These are phyloP conservation scores for Rhorus exstirpatorius DNA, from an alignment of 2,888 invertebrate species.

Conservation along the genomic window DNA sequence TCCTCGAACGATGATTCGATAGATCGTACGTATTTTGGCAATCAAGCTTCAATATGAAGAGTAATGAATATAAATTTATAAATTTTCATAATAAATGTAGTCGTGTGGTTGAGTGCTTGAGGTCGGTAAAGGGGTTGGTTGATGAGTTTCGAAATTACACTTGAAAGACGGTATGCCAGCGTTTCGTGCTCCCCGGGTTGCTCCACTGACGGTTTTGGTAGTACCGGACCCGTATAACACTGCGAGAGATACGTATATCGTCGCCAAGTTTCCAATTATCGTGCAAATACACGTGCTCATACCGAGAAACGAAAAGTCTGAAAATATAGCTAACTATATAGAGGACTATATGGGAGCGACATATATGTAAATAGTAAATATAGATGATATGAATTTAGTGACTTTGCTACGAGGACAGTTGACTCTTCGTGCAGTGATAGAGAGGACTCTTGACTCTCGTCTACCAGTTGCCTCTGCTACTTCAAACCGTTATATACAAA, in stretches of 20 bases:
- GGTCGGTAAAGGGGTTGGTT: neutral
- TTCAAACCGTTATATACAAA: conserved; percentile 7
- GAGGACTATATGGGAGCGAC: conserved; percentile 1
- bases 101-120: neutral
- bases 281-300: conserved; percentile 14
- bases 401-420: conserved; percentile 8
- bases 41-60: neutral
- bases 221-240: neutral
- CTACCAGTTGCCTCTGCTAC: conserved; percentile 46
- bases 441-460: conserved; percentile 50
- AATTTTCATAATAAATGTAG: neutral
- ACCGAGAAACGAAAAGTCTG: neutral
- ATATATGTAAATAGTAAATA: neutral
- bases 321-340: conserved; percentile 31
- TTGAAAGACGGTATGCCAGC: conserved; percentile 21
- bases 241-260: neutral
- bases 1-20: neutral
- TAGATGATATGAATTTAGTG: neutral
- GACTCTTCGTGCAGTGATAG: conserved; percentile 10
- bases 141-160: conserved; percentile 28
- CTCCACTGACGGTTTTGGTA: neutral
- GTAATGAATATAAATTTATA: neutral
- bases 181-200: neutral
- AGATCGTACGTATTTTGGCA: neutral
- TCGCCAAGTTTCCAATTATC: conserved; percentile 47